Base-by-base conservation (phyloP, 1,140 invertebrate species). In the Spodoptera litura region DNA sequence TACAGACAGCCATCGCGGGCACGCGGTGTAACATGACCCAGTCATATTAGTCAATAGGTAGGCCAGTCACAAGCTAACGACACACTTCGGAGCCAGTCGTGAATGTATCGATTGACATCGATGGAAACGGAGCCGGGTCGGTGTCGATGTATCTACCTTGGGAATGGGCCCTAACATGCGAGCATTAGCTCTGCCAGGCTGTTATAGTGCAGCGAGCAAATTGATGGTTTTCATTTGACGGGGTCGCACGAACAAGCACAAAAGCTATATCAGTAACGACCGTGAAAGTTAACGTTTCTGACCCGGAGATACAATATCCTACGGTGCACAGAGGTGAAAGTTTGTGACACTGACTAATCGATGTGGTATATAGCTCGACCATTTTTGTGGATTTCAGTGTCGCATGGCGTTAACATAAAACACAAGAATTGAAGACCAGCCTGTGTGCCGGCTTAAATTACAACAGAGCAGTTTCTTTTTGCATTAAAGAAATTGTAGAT, bases 271-370 rank as follows among this genome's bases (percentile, higher is more conserved):
- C 80, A 74, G 81, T 80, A 81, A 79, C 78, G 81, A 86, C 73
- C 73, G 85, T 82, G 86, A 86, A 88, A 87, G 86, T 84, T 79
- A 80, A 83, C 78, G 80, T 81, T 78, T 81, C 10, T 72, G 78
- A 78, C 72, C 81, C 81, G 78, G 78, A 83, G 81, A 81, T 82
- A 85, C 86, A 86, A 86, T 86, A 85, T 85, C 81, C 81, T 82
- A 85, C 83, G 81, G 81, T 81, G 82, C 79, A 81, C 59, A 38
- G 79, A 83, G 83, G 90, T 90, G 88, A 91, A 91, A 91, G 90
- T 90, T 87, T 83, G 83, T 85, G 89, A 90, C 88, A 85, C 77
- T 87, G 80, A 88, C 77, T 86, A 87, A 90, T 91, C 80, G 86
- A 80, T 78, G 72, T 82, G 84, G 88, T 84, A 88, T 83, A 78